phyloP scores from a whole-genome alignment of 37 sponge, comb jelly and placozoan species.

The Aphrocallistes beatrix region DNA sequence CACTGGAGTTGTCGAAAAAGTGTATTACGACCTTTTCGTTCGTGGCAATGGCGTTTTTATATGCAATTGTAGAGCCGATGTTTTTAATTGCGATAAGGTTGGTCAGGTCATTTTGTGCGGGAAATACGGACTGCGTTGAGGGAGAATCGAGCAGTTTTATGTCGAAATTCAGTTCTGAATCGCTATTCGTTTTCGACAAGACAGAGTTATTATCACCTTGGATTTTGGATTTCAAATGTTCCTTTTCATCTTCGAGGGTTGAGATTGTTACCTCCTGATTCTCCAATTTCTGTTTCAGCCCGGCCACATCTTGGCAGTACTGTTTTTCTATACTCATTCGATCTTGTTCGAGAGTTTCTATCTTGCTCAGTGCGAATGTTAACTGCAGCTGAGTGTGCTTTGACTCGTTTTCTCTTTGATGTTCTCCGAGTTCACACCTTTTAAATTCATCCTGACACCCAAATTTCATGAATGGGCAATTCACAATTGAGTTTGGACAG shows the following conservation, averaged over 20 bases:
- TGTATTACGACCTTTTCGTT: background rate
- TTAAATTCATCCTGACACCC: background rate
- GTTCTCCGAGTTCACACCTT: background rate
- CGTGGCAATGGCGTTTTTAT: background rate
- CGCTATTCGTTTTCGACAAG: background rate
- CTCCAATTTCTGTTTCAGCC: background rate
- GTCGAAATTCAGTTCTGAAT: background rate
- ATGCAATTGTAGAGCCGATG: background rate
- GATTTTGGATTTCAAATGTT: background rate
- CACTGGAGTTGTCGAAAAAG: constrained; percentile 5
- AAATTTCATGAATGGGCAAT: background rate
- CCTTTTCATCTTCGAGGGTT: background rate
- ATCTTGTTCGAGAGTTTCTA: background rate
- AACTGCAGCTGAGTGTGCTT: constrained; percentile 20
- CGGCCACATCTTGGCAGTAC: background rate
- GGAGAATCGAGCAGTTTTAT: background rate
- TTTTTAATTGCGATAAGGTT: background rate
- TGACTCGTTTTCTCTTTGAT: background rate
- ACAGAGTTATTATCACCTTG: background rate
- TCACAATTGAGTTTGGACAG: background rate
- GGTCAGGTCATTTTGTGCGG: background rate
- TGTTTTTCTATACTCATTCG: background rate
- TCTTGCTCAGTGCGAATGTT: background rate
- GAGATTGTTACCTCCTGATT: background rate
- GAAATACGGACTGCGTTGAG: background rate